These are phyloP conservation scores for Solenopsis invicta DNA, from an alignment of 1,140 invertebrate species.

Conservation along the genomic window DNA sequence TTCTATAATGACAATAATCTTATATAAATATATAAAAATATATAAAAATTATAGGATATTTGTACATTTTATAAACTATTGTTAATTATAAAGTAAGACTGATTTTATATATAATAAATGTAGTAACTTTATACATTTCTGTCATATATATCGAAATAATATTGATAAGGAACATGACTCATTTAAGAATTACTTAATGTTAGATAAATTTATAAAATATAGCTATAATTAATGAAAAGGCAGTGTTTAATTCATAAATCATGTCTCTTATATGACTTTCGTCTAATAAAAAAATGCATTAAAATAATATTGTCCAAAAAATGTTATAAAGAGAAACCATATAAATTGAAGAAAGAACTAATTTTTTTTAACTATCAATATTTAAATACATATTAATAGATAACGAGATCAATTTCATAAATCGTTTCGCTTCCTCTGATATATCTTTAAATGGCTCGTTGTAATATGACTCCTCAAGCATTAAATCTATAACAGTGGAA, in stretches of 20 bases:
- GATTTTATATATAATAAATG: no score
- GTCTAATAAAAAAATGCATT: background rate
- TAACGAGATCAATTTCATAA: background rate
- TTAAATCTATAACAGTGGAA: background rate
- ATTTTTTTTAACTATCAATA: background rate
- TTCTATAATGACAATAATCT: background rate
- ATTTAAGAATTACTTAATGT: background rate
- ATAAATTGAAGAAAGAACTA: background rate
- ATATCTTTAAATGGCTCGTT: background rate
- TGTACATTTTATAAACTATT: no score
- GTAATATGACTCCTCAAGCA: background rate
- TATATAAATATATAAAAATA: conserved; percentile 6
- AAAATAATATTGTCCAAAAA: background rate
- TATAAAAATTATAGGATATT: no score
- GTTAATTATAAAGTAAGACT: no score
- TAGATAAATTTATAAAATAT: background rate
- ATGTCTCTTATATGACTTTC: background rate
- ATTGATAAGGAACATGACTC: background rate
- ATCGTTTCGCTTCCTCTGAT: background rate
- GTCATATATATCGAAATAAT: no score
- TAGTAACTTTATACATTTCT: no score
- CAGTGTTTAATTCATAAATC: background rate
- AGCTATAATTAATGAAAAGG: background rate
- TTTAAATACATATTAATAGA: background rate
- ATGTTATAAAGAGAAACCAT: background rate